phyloP scores from a whole-genome alignment of 2,113 vertebrate genomes.

The Ornithorhynchus anatinus region DNA sequence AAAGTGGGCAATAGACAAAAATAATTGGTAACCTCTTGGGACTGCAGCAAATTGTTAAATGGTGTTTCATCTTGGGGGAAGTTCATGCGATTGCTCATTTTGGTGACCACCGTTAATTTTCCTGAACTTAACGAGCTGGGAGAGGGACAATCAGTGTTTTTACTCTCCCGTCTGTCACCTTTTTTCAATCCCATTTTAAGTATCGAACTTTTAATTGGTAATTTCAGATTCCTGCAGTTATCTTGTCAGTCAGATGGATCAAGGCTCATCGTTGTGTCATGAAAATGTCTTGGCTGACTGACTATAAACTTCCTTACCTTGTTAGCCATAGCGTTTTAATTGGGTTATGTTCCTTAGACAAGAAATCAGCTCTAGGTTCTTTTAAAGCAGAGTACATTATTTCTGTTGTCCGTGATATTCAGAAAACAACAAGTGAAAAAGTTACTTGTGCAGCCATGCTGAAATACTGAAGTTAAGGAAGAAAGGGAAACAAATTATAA shows the following conservation, averaged over 20 bases:
- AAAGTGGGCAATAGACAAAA: slow-evolving; percentile 24
- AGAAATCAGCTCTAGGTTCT: background rate
- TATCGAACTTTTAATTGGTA: slow-evolving; percentile 30
- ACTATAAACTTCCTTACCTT: slow-evolving; percentile 10
- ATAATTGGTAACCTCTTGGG: slow-evolving; percentile 22
- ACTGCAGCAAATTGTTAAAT: slow-evolving; percentile 9
- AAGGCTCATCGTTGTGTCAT: background rate
- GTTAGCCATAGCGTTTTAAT: background rate
- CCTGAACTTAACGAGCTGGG: slow-evolving; percentile 21
- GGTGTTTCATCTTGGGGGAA: slow-evolving; percentile 9
- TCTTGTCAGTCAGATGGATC: slow-evolving; percentile 2
- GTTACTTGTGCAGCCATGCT: background rate
- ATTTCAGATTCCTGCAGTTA: slow-evolving; percentile 11
- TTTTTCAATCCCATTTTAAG: slow-evolving; percentile 30
- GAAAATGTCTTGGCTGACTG: background rate
- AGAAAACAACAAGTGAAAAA: background rate
- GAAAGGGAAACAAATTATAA: slow-evolving; percentile 3
- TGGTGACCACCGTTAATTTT: slow-evolving; percentile 10
- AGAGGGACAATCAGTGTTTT: slow-evolving; percentile 12
- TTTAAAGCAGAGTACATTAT: background rate
- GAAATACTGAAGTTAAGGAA: background rate
- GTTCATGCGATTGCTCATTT: slow-evolving; percentile 23
- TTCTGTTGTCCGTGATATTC: background rate
- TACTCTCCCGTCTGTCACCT: slow-evolving; percentile 20
- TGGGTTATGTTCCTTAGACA: background rate